Base-by-base conservation (phyloP, 2,113 vertebrate genomes). In the Fregetta grallaria region DNA sequence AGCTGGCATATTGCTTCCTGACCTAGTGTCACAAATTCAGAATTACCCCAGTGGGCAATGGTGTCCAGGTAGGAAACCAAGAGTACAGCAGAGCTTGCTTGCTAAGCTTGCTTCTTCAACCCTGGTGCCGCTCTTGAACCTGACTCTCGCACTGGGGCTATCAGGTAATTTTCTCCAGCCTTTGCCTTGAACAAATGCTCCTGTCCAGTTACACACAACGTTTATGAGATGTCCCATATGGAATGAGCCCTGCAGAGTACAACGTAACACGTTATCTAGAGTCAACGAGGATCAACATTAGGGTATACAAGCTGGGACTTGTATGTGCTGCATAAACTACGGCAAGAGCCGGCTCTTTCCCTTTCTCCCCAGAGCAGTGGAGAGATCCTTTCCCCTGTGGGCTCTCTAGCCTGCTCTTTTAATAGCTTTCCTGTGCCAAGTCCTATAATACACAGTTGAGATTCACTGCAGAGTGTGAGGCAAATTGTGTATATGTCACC, bases 241-340 rank as follows among this genome's bases (percentile, higher is more conserved):
- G 49, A 87, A 49, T 0, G 2, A 56, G 25, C 42, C 36, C 65
- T 42, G 55, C 56, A 42, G 40, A 44, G 29, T 38, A 47, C 34
- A 86, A 10, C 0, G 0, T 19, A 42, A 36, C 15, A 10, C 20
- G 3, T 18, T 25, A 4, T 6, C 38, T 23, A 36, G 23, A 84
- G 49, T 47, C 36, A 81, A 3, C 20, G 30, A 36, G 38, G 29
- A 74, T 66, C 42, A 44, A 7, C 55, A 3, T 38, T 62, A 34
- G 34, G 38, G 12, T 32, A 10, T 9, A 3, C 13, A 52, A 63
- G 47, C 56, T 40, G 2, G 45, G 68, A 67, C 13, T 38, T 15
- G 8, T 13, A 2, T 15, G 3, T 72, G 26, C 52, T 59, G 44
- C 62, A 45, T 14, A n/a, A 70, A 38, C 4, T 1, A 7, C 0